Evolutionary conservation across 2,113 vertebrate species (phyloP).

Genomic region (Dolichallabes microphthalmus): DNA sequence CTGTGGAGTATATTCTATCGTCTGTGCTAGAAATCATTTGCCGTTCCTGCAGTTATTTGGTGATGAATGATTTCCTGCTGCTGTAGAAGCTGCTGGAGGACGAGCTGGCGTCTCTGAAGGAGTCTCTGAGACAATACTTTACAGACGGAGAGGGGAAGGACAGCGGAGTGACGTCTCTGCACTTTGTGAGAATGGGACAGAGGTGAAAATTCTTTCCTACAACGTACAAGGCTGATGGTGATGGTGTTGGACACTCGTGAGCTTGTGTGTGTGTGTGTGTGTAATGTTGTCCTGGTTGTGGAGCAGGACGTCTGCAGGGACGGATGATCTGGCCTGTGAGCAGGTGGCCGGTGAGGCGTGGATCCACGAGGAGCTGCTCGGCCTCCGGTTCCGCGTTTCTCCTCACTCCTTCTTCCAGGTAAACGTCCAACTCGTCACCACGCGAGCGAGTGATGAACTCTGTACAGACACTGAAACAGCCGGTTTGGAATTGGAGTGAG

Average conservation of each 20-base stretch:
- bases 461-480: too few relatives aligned
- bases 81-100: constrained; percentile 81
- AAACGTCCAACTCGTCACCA: background rate
- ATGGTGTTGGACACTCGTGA: background rate
- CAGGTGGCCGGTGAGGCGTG: constrained; percentile 83
- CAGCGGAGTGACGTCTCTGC: constrained; percentile 85
- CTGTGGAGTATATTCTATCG: background rate
- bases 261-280: background rate
- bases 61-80: background rate
- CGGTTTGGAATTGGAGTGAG: too few relatives aligned
- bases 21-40: background rate
- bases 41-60: background rate
- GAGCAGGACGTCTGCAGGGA: constrained; percentile 82
- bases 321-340: constrained; percentile 86
- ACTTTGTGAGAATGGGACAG: constrained; percentile 91
- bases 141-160: constrained; percentile 79
- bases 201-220: constrained; percentile 67
- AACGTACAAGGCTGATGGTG: background rate
- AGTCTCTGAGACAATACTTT: constrained; percentile 79
- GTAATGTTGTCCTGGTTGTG: background rate
- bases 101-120: constrained; percentile 76
- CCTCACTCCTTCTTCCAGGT: constrained; percentile 98
- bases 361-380: constrained; percentile 89
- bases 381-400: constrained; percentile 89
- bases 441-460: background rate